These are phyloP conservation scores for Himantopus leucocephalus DNA, from an alignment of 2,113 vertebrate species.

Conservation along the genomic window DNA sequence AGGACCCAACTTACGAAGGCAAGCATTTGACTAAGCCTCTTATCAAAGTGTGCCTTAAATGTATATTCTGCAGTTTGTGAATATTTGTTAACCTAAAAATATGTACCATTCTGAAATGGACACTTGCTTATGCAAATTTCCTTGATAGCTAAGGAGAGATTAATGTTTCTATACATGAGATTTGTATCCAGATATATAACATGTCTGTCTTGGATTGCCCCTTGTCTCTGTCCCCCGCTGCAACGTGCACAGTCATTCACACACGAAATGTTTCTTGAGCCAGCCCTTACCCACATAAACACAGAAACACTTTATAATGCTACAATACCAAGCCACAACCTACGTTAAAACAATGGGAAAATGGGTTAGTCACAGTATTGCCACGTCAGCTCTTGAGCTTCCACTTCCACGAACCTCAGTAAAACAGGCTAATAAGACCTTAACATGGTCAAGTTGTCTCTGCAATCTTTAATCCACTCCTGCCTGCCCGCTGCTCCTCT, in stretches of 20 bases:
- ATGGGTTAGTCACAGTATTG: not conserved
- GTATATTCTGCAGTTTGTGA: not conserved
- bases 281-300: not conserved
- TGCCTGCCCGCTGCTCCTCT: not conserved
- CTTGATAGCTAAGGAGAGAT: not conserved
- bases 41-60: not conserved
- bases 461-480: not conserved
- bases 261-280: not conserved
- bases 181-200: not conserved
- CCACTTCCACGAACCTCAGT: not conserved
- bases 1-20: not conserved
- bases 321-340: not conserved
- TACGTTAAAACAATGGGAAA: not conserved
- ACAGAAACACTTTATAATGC: not conserved
- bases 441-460: not conserved
- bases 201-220: not conserved
- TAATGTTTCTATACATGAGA: accelerated
- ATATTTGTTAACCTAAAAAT: not conserved
- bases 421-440: not conserved
- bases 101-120: not conserved
- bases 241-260: not conserved
- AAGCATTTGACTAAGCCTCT: not conserved
- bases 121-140: not conserved
- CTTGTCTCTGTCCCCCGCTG: not conserved
- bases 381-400: not conserved